A percentile compares a stretch with the other conserved stretches of the same genome.
phyloP scores from a whole-genome alignment of 2,888 invertebrate species.

The Heliconius cydno region DNA sequence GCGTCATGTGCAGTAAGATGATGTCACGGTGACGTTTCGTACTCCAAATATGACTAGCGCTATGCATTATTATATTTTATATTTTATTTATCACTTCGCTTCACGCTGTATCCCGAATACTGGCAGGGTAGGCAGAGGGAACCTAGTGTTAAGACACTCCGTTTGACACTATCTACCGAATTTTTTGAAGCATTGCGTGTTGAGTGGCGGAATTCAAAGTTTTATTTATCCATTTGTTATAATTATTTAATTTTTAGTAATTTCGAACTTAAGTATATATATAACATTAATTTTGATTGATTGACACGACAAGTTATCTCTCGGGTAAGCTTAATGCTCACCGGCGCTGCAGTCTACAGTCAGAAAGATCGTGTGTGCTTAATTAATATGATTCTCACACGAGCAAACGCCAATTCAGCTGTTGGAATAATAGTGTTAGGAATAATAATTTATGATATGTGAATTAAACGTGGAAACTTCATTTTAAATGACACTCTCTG shows the following conservation, averaged over 20 bases:
- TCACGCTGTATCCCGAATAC: too few species aligned
- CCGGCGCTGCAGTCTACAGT: constrained; percentile 12
- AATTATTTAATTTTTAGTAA: not conserved
- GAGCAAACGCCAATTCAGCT: constrained; percentile 7
- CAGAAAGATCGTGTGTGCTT: constrained; percentile 19
- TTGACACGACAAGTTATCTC: constrained; percentile 27
- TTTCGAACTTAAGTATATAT: not conserved
- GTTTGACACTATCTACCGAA: too few species aligned
- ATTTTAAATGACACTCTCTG: not conserved
- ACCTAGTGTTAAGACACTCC: too few species aligned
- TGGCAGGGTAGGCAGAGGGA: too few species aligned
- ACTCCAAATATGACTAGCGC: constrained; percentile 35
- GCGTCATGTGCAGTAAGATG: constrained; percentile 61
- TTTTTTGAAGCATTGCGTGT: not conserved
- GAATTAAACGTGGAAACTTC: not conserved
- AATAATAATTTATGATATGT: not conserved
- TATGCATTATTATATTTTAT: not conserved
- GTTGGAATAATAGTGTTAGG: not conserved
- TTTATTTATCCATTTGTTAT: not conserved
- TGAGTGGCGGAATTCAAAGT: too few species aligned
- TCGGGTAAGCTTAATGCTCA: constrained; percentile 7
- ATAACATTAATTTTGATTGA: constrained; percentile 21
- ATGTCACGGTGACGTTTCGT: constrained; percentile 57
- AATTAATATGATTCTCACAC: constrained; percentile 21
- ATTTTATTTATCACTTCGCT: constrained; percentile 21